Percentiles rank a stretch among this genome's conserved stretches.
phyloP scores from a whole-genome alignment of 2,113 vertebrate species.

The Cyanistes caeruleus region DNA sequence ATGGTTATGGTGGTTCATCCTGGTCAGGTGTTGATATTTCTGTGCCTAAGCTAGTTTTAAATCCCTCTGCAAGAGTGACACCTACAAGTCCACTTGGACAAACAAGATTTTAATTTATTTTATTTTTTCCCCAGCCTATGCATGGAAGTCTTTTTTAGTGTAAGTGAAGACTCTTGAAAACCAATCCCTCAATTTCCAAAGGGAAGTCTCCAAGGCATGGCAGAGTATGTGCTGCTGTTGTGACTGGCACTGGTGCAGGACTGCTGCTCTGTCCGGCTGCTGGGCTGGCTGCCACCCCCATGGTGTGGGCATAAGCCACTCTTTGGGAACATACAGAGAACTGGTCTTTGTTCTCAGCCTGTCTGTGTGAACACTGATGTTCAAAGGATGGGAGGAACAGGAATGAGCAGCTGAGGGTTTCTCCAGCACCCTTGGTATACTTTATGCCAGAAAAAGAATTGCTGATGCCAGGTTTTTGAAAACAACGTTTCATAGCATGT shows the following conservation, averaged over 20 bases:
- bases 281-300: background rate
- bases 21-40: background rate
- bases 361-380: fast-evolving
- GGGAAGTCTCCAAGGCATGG: fast-evolving
- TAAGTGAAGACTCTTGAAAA: background rate
- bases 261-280: background rate
- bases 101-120: background rate
- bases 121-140: no score
- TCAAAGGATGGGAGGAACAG: background rate
- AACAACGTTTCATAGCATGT: fast-evolving
- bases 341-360: background rate
- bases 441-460: background rate
- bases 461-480: background rate
- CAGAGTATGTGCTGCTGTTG: background rate
- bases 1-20: background rate
- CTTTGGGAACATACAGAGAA: background rate
- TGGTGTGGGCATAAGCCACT: background rate
- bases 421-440: background rate
- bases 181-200: background rate
- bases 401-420: background rate
- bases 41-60: background rate
- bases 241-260: background rate
- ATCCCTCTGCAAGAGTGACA: background rate
- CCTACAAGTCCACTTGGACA: background rate
- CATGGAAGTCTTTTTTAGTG: background rate